phyloP scores from a whole-genome alignment of 37 sponge, comb jelly and placozoan species.

The Axinella damicornis region DNA sequence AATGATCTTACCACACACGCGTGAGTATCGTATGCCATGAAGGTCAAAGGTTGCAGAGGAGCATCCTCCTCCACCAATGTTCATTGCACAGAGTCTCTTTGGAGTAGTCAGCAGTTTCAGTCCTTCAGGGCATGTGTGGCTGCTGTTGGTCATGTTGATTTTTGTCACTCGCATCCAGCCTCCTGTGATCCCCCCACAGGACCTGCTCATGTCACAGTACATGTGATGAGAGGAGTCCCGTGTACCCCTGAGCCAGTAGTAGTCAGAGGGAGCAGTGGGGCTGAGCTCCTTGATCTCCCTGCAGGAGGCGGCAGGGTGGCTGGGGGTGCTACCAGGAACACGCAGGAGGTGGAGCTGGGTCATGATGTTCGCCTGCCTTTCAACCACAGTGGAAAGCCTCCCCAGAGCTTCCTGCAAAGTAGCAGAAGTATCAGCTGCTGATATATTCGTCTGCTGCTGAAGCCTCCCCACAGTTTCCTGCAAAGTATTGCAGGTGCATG shows the following conservation, averaged over 20 bases:
- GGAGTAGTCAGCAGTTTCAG: not conserved
- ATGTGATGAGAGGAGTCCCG: not conserved
- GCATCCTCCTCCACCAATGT: slow-evolving; percentile 16
- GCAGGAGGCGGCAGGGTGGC: not conserved
- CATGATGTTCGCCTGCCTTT: no score
- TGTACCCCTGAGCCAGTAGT: not conserved
- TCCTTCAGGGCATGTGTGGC: not conserved
- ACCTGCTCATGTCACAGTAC: slow-evolving; percentile 7
- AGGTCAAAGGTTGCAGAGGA: not conserved
- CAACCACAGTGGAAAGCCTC: not conserved
- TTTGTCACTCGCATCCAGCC: slow-evolving; percentile 1
- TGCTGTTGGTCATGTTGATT: not conserved
- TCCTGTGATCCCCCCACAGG: slow-evolving; percentile 11
- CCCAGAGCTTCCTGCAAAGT: not conserved
- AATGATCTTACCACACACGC: slow-evolving; percentile 32
- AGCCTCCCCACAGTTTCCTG: no score
- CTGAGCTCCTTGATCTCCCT: not conserved
- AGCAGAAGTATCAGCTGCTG: slow-evolving; percentile 9
- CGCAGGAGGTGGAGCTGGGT: not conserved
- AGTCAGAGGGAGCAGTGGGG: not conserved
- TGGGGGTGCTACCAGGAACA: not conserved
- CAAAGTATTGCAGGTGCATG: no score
- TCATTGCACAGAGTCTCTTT: slow-evolving; percentile 1
- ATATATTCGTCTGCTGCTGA: slow-evolving; percentile 9
- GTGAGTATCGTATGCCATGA: slow-evolving; percentile 10